Evolutionary conservation across 2,113 vertebrate genomes (phyloP).

Genomic region (Cygnus buccinator): DNA sequence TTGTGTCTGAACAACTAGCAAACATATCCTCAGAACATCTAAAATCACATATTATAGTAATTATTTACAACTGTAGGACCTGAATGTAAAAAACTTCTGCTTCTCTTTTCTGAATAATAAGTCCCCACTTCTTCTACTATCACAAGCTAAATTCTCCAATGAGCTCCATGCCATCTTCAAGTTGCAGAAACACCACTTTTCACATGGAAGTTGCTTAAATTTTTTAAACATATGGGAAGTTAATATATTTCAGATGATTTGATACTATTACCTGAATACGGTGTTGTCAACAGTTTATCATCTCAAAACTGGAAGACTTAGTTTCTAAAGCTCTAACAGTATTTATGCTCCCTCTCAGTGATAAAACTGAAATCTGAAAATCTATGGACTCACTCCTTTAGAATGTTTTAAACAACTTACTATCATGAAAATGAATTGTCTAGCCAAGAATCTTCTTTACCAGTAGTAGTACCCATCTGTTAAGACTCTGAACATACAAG

Average conservation of each 20-base stretch:
- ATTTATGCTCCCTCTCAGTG: background rate
- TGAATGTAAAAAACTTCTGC: background rate
- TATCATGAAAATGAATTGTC: background rate
- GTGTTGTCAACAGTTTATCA: background rate
- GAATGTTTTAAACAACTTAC: background rate
- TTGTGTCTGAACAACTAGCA: background rate
- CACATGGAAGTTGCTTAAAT: background rate
- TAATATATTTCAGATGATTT: background rate
- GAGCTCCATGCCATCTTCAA: background rate
- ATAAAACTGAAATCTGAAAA: background rate
- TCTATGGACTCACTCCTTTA: background rate
- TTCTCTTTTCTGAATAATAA: background rate
- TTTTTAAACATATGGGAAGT: background rate
- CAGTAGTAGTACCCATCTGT: background rate
- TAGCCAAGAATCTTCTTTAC: background rate
- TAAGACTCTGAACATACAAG: background rate
- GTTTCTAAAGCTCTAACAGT: background rate
- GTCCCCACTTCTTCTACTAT: background rate
- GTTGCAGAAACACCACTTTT: background rate
- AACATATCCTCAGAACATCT: background rate
- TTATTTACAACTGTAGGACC: background rate
- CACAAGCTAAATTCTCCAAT: background rate
- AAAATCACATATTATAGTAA: background rate
- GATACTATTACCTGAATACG: background rate
- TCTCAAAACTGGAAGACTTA: background rate